A percentile compares a stretch with the other conserved stretches of the same genome.
phyloP scores from a whole-genome alignment of 2,113 vertebrate genomes.

The Polyodon spathula region DNA sequence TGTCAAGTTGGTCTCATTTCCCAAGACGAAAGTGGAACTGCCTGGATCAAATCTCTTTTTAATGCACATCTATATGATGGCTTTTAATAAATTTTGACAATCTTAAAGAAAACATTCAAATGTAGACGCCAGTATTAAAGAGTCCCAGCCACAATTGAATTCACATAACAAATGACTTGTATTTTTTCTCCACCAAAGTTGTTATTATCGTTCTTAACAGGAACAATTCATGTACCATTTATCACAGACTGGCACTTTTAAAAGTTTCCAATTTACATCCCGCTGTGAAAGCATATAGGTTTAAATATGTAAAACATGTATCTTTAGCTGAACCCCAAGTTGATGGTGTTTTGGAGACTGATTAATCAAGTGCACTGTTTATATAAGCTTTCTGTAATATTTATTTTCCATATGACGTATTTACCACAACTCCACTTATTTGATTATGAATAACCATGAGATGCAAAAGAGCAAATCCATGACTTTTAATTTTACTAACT shows the following conservation, averaged over 20 bases:
- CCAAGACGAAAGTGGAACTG: too few species aligned
- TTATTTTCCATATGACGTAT: not conserved
- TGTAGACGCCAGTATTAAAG: too few species aligned
- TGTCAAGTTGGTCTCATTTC: too few species aligned
- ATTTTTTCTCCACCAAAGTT: not conserved
- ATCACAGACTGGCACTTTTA: not conserved
- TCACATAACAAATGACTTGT: not conserved
- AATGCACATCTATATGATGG: too few species aligned
- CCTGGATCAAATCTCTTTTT: too few species aligned
- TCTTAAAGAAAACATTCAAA: too few species aligned
- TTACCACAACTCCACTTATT: not conserved
- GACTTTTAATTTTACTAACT: not conserved
- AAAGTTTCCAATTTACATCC: not conserved
- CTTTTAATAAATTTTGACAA: too few species aligned
- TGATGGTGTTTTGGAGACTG: not conserved
- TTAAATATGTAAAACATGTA: not conserved
- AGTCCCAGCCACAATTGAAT: too few species aligned
- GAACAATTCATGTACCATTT: not conserved
- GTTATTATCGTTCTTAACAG: not conserved
- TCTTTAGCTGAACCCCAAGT: not conserved
- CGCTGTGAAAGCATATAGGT: not conserved
- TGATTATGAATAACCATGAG: not conserved
- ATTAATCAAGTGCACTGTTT: not conserved
- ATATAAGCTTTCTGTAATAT: conserved; percentile 1
- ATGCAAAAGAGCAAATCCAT: not conserved